Evolutionary conservation across 2,797 vertebrate genomes (phyloP).

Genomic region (Pelobates cultripes): DNA sequence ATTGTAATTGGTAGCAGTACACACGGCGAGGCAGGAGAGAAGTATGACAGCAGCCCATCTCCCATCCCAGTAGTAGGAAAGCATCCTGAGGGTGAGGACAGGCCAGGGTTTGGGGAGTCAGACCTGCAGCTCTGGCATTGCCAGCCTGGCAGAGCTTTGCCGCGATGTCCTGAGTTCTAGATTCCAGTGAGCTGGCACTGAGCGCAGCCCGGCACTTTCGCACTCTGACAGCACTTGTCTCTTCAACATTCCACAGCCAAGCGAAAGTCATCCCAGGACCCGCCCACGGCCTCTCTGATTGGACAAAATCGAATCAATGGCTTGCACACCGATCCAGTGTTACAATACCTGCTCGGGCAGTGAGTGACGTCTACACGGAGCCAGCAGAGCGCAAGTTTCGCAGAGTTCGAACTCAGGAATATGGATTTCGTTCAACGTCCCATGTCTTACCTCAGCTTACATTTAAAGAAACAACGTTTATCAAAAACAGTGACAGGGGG

Average conservation of each 20-base stretch:
- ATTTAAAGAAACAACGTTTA: too few species aligned
- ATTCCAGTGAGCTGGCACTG: too few species aligned
- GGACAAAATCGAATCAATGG: constrained; percentile 24
- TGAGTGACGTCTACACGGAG: not conserved
- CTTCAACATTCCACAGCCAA: constrained; percentile 29
- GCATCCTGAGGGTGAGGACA: constrained; percentile 12
- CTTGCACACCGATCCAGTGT: not conserved
- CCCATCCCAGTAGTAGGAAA: not conserved
- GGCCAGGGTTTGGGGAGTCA: not conserved
- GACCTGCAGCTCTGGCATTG: not conserved
- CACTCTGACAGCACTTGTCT: constrained; percentile 42
- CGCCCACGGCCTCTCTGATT: constrained; percentile 32
- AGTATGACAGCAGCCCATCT: constrained; percentile 12
- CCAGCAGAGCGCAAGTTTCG: too few species aligned
- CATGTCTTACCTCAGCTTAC: too few species aligned
- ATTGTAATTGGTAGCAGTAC: constrained; percentile 13
- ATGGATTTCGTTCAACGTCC: too few species aligned
- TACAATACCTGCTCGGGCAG: not conserved
- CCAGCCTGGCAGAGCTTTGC: not conserved
- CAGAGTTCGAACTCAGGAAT: too few species aligned
- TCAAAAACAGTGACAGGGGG: too few species aligned
- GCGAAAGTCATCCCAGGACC: constrained; percentile 14
- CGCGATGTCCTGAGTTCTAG: not conserved
- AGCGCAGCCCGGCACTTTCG: not conserved
- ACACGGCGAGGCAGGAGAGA: not conserved